These are phyloP conservation scores for Diarsia mendica DNA, from an alignment of 2,888 invertebrate species.

Conservation along the genomic window DNA sequence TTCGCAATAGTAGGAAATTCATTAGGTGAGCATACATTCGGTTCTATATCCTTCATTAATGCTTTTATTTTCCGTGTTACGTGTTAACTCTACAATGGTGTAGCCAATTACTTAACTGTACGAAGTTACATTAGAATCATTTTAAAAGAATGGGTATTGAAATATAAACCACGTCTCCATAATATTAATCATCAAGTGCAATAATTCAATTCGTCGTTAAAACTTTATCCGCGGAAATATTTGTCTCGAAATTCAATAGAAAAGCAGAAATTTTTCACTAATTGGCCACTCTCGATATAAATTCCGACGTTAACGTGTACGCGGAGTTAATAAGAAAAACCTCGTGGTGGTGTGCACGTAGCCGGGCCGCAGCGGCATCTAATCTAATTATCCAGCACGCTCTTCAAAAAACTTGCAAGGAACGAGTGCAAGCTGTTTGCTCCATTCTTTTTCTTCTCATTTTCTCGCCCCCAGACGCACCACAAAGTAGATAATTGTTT, in stretches of 20 bases:
- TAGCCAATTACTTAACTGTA: not conserved
- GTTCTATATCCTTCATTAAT: constrained; percentile 19
- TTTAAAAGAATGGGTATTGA: not conserved
- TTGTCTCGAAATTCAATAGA: constrained; percentile 24
- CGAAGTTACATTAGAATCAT: not conserved
- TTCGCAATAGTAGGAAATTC: constrained; percentile 53
- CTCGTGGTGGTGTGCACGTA: constrained; percentile 64
- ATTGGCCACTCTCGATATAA: constrained; percentile 61
- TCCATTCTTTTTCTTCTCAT: constrained; percentile 77
- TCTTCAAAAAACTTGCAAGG: constrained; percentile 82
- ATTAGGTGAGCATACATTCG: constrained; percentile 68
- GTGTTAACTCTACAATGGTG: not conserved
- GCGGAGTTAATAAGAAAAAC: constrained; percentile 66
- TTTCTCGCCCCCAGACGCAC: constrained; percentile 72
- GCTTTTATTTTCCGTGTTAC: constrained; percentile 10
- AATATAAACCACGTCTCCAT: not conserved
- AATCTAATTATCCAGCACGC: constrained; percentile 85
- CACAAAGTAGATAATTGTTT: constrained; percentile 72
- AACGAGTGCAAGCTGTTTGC: constrained; percentile 78
- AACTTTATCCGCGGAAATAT: not conserved
- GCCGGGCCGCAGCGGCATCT: constrained; percentile 73
- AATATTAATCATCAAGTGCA: not conserved
- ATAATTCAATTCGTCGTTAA: constrained; percentile 9
- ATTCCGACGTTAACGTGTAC: constrained; percentile 61
- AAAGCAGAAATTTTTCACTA: constrained; percentile 41